These are phyloP conservation scores for Lasiommata megera DNA, from an alignment of 2,888 invertebrate species.

Conservation along the genomic window DNA sequence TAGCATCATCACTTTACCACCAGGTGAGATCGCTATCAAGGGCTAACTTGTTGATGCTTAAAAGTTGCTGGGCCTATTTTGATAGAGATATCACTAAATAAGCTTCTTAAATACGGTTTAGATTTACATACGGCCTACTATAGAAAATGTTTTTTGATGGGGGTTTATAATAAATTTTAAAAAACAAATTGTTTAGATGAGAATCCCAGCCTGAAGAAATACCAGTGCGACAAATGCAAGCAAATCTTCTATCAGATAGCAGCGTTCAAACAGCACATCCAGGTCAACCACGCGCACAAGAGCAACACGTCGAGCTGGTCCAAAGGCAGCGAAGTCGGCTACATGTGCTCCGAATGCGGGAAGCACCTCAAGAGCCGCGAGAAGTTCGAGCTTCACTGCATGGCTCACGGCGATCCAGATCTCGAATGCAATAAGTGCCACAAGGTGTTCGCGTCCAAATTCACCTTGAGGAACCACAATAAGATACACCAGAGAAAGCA, in stretches of 20 bases:
- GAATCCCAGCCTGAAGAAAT: slow-evolving; percentile 49
- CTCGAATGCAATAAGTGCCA: slow-evolving; percentile 66
- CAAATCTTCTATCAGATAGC: slow-evolving; percentile 61
- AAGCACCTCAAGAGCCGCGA: slow-evolving; percentile 58
- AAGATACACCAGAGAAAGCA: slow-evolving; percentile 62
- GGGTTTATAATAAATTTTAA: too few relatives aligned
- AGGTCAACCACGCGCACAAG: slow-evolving; percentile 32
- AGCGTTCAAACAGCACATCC: slow-evolving; percentile 60
- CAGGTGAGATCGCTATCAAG: too few relatives aligned
- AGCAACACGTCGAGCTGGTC: neutral
- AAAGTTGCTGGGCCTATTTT: too few relatives aligned
- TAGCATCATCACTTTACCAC: too few relatives aligned
- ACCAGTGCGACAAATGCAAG: slow-evolving; percentile 70
- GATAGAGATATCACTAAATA: too few relatives aligned
- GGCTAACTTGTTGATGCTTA: too few relatives aligned
- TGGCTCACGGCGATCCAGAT: slow-evolving; percentile 70
- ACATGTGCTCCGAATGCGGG: slow-evolving; percentile 59
- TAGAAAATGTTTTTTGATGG: too few relatives aligned
- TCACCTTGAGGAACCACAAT: slow-evolving; percentile 61
- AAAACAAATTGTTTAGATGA: neutral
- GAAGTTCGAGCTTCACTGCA: slow-evolving; percentile 62
- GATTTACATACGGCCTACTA: too few relatives aligned
- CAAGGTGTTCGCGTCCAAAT: slow-evolving; percentile 73
- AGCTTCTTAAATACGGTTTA: too few relatives aligned
- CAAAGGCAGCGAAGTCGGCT: slow-evolving; percentile 40